These are phyloP conservation scores for Morpho deidamia DNA, from an alignment of 2,888 invertebrate species.

Conservation along the genomic window DNA sequence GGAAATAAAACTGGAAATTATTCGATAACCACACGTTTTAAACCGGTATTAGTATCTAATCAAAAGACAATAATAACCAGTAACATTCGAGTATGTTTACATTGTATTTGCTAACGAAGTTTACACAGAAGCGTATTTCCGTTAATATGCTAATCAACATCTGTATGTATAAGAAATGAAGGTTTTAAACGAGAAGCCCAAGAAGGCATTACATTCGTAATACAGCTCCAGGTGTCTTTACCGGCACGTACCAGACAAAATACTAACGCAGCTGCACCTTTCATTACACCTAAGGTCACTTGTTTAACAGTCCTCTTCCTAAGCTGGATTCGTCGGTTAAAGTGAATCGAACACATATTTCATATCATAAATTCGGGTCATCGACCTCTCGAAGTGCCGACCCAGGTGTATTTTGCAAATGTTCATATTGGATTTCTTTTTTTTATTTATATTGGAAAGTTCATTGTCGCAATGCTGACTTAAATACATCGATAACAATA, in stretches of 20 bases:
- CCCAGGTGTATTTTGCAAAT: too few relatives aligned
- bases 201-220: background rate
- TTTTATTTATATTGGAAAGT: too few relatives aligned
- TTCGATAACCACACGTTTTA: background rate
- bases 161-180: background rate
- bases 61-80: background rate
- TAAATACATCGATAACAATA: too few relatives aligned
- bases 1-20: constrained; percentile 2
- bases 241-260: constrained; percentile 11
- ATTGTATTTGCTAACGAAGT: background rate
- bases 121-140: background rate
- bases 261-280: constrained; percentile 7
- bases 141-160: background rate
- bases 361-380: too few relatives aligned
- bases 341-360: too few relatives aligned
- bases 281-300: constrained; percentile 3
- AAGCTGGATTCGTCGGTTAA: too few relatives aligned
- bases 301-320: background rate
- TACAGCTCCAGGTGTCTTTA: constrained; percentile 33
- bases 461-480: too few relatives aligned
- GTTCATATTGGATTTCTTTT: too few relatives aligned
- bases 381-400: too few relatives aligned
- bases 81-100: background rate
- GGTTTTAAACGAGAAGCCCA: background rate
- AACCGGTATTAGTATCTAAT: background rate